Evolutionary conservation across 2,113 vertebrate species (phyloP), one percentile per base, ranked within the genome.

Genomic region (Natator depressus): DNA sequence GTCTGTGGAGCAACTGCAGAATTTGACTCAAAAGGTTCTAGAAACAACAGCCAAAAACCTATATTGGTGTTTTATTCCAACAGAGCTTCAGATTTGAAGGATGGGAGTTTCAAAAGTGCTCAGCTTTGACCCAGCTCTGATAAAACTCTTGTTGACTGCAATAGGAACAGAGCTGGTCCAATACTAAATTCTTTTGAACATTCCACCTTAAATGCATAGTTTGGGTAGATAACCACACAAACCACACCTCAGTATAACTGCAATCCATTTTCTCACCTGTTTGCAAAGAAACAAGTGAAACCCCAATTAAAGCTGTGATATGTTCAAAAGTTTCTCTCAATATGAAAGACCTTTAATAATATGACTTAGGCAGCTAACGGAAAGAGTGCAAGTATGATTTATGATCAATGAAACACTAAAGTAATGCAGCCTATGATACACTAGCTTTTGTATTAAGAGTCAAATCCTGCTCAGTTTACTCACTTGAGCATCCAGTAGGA

Each of bases 21-120:
- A 84, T 55, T 72, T 80, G 82, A 69, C 16, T 62, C 85, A 20
- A 82, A 82, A n/a, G 57, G 7, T 51, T 95, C 91, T 72, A 80
- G 85, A 82, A 95, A 35, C 72, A 80, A 35, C 49, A 84, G 87
- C 16, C 84, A 93, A 96, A 86, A 82, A 82, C 84, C 80, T 80
- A 38, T 62, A 76, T 31, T 29, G 59, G 82, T 78, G n/a, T 88
- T 82, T 82, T 93, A 20, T 42, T 95, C 59, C 29, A 65, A 59
- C 69, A 76, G 90, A 87, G 14, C 24, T 81, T 81, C 82, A 72
- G 59, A 62, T 62, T 35, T 31, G 29, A 62, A 62, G 59, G 13
- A 62, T 7, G 29, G 57, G 27, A 14, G 29, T 62, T 62, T 62
- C 59, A 31, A 62, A 62, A 62, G 59, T 62, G 29, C 59, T 62